Percentiles rank a stretch among this genome's conserved stretches.
Conservation (phyloP, 2,888 invertebrate genomes). For the Onthophagus sagittarius region DNA sequence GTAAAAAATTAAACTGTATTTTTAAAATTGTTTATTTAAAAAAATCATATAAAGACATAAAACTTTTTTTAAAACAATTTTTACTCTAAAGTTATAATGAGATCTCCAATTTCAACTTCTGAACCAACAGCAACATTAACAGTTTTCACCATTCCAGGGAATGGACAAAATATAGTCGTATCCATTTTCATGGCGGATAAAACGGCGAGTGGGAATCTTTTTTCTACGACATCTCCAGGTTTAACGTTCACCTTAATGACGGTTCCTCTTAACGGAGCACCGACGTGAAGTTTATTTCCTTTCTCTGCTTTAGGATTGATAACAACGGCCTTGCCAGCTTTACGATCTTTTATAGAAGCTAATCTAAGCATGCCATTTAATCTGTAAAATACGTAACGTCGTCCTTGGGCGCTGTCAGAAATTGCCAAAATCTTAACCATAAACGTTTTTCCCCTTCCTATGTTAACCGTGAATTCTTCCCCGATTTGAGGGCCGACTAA, state of each 20-base stretch:
- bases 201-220: background rate
- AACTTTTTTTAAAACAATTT: background rate
- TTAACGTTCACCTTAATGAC: background rate
- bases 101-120: background rate
- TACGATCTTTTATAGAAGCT: background rate
- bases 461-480: background rate
- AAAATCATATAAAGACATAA: background rate
- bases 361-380: background rate
- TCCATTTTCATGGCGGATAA: constrained; percentile 7
- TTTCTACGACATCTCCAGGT: background rate
- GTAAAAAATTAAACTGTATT: too few species aligned
- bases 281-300: constrained; percentile 1
- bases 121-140: background rate
- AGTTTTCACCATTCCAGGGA: background rate
- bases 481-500: background rate
- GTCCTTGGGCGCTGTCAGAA: background rate
- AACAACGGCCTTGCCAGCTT: background rate
- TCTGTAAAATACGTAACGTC: background rate
- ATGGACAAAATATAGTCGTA: background rate
- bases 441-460: background rate
- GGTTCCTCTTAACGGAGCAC: background rate
- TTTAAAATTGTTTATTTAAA: background rate
- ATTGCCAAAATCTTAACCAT: background rate
- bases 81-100: constrained; percentile 2
- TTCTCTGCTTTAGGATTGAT: constrained; percentile 3